These are phyloP conservation scores for Nasua narica DNA, from an alignment of 2,797 vertebrate species.

Conservation along the genomic window DNA sequence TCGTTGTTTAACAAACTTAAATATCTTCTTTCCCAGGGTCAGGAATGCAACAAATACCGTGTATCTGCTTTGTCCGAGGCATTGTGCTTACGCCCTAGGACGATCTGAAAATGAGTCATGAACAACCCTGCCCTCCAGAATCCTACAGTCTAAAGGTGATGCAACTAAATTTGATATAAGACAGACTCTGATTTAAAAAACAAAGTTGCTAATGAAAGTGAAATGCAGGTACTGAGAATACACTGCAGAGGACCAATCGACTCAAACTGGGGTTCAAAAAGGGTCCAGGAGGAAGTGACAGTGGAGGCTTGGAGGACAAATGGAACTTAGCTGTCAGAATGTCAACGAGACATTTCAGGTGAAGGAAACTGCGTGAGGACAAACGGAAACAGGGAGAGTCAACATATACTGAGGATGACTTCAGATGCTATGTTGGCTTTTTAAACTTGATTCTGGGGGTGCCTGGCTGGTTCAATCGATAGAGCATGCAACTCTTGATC, in stretches of 20 bases:
- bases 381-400: background rate
- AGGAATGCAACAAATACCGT: background rate
- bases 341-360: background rate
- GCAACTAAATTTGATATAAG: background rate
- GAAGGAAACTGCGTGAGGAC: background rate
- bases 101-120: background rate
- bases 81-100: background rate
- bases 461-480: background rate
- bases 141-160: background rate
- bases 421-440: background rate
- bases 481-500: background rate
- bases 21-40: background rate
- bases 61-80: background rate
- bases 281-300: background rate
- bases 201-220: background rate
- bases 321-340: background rate
- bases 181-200: background rate
- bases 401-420: background rate
- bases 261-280: background rate
- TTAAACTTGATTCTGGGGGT: background rate
- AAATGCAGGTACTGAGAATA: background rate
- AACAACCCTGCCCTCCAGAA: background rate
- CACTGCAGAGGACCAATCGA: background rate
- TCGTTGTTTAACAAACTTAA: background rate
- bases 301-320: background rate